phyloP scores from a whole-genome alignment of 2,888 invertebrate species.

The Ceraclea dissimilis region DNA sequence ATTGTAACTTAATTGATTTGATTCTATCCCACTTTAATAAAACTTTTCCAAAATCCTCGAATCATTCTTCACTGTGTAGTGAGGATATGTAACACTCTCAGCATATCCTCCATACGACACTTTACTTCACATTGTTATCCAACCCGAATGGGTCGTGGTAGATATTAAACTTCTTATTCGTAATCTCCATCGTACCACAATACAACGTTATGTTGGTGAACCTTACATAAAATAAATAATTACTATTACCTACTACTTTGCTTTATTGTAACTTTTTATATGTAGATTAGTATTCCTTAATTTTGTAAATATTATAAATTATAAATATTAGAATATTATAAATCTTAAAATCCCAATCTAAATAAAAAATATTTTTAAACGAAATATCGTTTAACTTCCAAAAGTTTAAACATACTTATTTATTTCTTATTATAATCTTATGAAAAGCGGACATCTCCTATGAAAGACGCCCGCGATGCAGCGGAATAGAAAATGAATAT shows the following conservation, averaged over 20 bases:
- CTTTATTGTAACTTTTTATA: neutral
- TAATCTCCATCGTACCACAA: too few relatives aligned
- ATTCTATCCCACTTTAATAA: neutral
- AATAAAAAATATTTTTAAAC: neutral
- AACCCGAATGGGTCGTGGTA: too few relatives aligned
- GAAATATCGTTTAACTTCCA: neutral
- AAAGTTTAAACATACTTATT: neutral
- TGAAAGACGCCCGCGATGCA: too few relatives aligned
- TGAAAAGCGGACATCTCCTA: too few relatives aligned
- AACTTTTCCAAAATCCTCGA: neutral
- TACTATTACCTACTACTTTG: too few relatives aligned
- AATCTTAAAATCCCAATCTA: neutral
- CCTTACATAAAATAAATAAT: too few relatives aligned
- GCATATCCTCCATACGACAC: neutral
- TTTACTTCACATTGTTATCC: too few relatives aligned
- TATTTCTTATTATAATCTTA: neutral
- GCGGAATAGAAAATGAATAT: too few relatives aligned
- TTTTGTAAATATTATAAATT: neutral
- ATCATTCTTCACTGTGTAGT: neutral
- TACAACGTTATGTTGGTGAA: too few relatives aligned
- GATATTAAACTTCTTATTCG: too few relatives aligned
- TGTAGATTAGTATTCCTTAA: neutral
- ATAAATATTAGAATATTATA: neutral
- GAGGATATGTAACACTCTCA: neutral
- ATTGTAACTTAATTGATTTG: conserved; percentile 28